Base-by-base conservation (phyloP, 2,797 vertebrate genomes). In the Anguilla marmorata region DNA sequence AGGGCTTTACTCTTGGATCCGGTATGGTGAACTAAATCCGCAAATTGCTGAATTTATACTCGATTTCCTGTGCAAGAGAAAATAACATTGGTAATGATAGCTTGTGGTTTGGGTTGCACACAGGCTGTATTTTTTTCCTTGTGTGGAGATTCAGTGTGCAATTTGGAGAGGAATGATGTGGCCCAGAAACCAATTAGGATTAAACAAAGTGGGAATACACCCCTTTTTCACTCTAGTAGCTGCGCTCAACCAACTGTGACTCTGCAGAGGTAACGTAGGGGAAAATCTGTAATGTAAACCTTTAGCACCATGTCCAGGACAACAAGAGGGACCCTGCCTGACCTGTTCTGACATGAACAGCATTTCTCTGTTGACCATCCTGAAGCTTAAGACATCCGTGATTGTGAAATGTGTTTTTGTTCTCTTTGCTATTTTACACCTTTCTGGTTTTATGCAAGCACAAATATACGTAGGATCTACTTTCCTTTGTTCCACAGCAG, bases 1-100 rank as follows among this genome's bases (percentile, higher is more conserved):
- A 86, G 85, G 87, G 88, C 45, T 84, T 85, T 80, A 87, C 83
- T 37, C 33, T 85, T 88, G 87, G 87, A 87, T 87, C 72, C n/a
- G 48, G 66, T 66, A 27, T 72, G 24, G 41, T 84, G 11, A 48
- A 66, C 89, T 88, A 85, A 87, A 83, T 87, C 74, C 87, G 9
- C 84, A 90, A 69, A 88, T 82, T 86, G 84, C 63, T 86, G 52
- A 90, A 89, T 90, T 72, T 85, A 89, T 90, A 86, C 76, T 92
- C 66, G 21, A 90, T 92, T 92, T 91, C 88, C 82, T 90, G 87
- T 37, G 4, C 56, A 52, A 79, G 83, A 89, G 76, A 90, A 91
- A 91, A 91, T 89, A 92, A 90, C 90, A 86, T 85, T 80, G 89
- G 89, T 92, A 89, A 91, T 92, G 86, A 91, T 89, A 90, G 89